phyloP scores from a whole-genome alignment of 1,140 invertebrate species.

The Drosophila tsacasi region DNA sequence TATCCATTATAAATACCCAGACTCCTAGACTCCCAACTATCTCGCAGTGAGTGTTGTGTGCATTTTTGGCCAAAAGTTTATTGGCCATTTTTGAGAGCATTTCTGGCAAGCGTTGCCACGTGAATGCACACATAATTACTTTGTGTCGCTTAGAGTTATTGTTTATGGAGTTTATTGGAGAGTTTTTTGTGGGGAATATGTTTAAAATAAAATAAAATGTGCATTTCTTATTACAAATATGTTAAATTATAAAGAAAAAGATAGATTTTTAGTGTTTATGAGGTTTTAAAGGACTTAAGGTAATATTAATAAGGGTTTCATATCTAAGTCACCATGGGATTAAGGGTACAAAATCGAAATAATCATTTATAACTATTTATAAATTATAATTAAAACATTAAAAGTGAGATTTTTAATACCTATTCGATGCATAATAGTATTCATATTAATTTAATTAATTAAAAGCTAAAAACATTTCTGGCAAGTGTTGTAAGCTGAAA shows the following conservation, averaged over 20 bases:
- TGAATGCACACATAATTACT: constrained; percentile 19
- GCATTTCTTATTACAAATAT: not conserved
- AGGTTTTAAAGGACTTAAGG: not conserved
- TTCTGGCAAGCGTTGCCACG: constrained; percentile 20
- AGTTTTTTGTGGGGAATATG: not conserved
- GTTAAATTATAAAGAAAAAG: not conserved
- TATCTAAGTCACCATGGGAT: not conserved
- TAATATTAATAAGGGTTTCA: not conserved
- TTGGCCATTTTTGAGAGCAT: constrained; percentile 35
- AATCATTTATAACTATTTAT: no score
- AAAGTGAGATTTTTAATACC: no score
- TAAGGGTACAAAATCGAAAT: not conserved
- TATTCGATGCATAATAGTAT: no score
- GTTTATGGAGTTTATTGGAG: not conserved
- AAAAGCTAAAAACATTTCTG: no score
- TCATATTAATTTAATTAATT: no score
- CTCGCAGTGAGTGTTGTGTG: not conserved
- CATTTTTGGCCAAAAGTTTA: constrained; percentile 31
- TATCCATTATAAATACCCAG: constrained; percentile 18
- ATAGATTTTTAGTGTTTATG: not conserved
- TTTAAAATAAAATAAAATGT: no score
- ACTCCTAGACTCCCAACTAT: not conserved
- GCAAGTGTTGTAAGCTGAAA: no score
- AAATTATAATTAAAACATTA: no score
- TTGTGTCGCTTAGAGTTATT: not conserved